Evolutionary conservation across 2,113 vertebrate genomes (phyloP).

Genomic region (Ammodytes dubius): DNA sequence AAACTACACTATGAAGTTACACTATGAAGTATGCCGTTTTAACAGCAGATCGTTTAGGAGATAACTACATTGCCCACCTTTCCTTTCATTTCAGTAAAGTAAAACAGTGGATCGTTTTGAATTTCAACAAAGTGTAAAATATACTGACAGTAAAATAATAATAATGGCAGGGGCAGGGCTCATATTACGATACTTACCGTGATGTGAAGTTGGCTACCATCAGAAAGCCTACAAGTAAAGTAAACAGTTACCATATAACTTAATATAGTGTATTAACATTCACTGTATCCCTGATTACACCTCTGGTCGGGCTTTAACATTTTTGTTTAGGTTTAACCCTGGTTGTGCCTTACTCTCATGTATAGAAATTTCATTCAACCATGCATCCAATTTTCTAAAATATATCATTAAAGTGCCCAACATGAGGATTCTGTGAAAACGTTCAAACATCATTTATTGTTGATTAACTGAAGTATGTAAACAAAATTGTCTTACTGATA

Average conservation of each 20-base stretch:
- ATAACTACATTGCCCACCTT: too few species aligned
- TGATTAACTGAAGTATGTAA: too few species aligned
- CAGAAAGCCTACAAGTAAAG: neutral
- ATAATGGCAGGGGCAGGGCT: neutral
- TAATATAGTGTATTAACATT: neutral
- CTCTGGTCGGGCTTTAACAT: neutral
- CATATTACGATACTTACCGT: neutral
- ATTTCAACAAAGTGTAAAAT: neutral
- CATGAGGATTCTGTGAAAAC: neutral
- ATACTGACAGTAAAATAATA: neutral
- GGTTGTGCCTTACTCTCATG: neutral
- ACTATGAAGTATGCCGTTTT: too few species aligned
- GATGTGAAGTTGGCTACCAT: neutral
- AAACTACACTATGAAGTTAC: neutral
- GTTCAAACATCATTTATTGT: too few species aligned
- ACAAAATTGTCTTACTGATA: too few species aligned
- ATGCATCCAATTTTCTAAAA: neutral
- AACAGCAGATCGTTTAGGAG: too few species aligned
- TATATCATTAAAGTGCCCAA: too few species aligned
- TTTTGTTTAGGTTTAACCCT: neutral
- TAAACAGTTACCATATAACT: neutral
- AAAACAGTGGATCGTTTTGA: neutral
- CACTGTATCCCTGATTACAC: neutral
- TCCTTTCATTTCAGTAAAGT: too few species aligned
- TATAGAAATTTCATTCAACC: neutral